A percentile compares a stretch with the other conserved stretches of the same genome.
phyloP scores from a whole-genome alignment of 2,113 vertebrate genomes.

The Xiphophorus couchianus region DNA sequence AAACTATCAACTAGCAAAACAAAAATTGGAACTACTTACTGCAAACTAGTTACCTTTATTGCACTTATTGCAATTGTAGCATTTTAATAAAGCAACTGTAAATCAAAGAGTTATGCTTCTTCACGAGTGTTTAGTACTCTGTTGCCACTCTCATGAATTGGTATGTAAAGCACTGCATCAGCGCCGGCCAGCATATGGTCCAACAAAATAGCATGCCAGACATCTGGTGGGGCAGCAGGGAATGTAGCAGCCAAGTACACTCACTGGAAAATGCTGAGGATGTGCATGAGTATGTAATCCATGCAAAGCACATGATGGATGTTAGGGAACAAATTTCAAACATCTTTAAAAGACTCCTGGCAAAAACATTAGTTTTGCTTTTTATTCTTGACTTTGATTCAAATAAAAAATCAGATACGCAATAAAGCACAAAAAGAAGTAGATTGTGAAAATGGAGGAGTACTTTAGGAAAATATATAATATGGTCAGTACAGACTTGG shows the following conservation, averaged over 20 bases:
- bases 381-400: neutral
- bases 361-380: neutral
- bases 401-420: neutral
- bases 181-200: constrained; percentile 58
- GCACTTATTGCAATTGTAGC: neutral
- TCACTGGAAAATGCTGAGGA: constrained; percentile 18
- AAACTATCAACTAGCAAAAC: neutral
- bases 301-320: constrained; percentile 23
- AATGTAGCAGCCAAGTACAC: constrained; percentile 30
- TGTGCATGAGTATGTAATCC: constrained; percentile 23
- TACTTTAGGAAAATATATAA: too few relatives aligned
- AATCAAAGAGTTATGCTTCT: constrained; percentile 5
- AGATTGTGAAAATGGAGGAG: neutral
- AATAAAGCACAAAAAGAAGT: neutral
- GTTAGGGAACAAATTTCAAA: constrained; percentile 13
- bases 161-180: constrained; percentile 50
- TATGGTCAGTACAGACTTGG: too few relatives aligned
- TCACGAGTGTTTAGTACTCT: constrained; percentile 20
- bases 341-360: constrained; percentile 17
- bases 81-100: constrained; percentile 7
- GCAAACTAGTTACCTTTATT: neutral
- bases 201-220: constrained; percentile 46
- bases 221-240: constrained; percentile 59
- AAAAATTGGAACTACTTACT: too few relatives aligned
- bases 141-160: constrained; percentile 30